Evolutionary conservation across 2,113 vertebrate species (phyloP), one percentile per base, ranked within the genome.

Genomic region (Mus spicilegus): DNA sequence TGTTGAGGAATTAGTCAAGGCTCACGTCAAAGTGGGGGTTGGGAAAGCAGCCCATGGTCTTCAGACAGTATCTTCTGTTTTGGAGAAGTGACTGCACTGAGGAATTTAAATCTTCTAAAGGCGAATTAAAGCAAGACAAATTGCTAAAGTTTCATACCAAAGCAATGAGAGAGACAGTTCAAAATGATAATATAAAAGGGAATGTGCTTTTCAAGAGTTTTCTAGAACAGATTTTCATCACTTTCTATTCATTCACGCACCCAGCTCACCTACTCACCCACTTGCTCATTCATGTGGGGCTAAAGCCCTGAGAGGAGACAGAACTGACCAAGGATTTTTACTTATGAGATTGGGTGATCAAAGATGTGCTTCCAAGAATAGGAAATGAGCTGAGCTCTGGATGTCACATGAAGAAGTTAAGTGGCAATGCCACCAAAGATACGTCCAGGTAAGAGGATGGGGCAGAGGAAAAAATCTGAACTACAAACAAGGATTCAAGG

Each of bases 111-210:
- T 46, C 49, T 56, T 70, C 77, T 39, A 14, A 69, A 94, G 58
- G 56, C 73, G 16, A 95, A 95, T 28, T 87, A 92, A 91, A 4
- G 13, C 16, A 80, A 30, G n/a, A 54, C 24, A 95, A 93, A 49
- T 76, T 82, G 51, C 9, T 77, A 28, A 86, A 58, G 39, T 58
- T 65, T 86, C 51, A 82, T 89, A 89, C 20, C 24, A 89, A 61
- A 95, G 85, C 75, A 95, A 85, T 69, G 39, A 95, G 30, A 10
- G 36, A 51, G 0, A 28, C 70, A 84, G 69, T 92, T 63, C 76
- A 65, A 87, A 90, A 94, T 51, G 80, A 51, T 49, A 87, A 76
- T 51, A 82, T 80, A 91, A 91, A 88, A 72, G 30, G 69, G 10
- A 77, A 88, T 94, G 5, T 16, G 75, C 33, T 93, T 85, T 87